Evolutionary conservation across 2,888 invertebrate species (phyloP).

Genomic region (Pocota personata): DNA sequence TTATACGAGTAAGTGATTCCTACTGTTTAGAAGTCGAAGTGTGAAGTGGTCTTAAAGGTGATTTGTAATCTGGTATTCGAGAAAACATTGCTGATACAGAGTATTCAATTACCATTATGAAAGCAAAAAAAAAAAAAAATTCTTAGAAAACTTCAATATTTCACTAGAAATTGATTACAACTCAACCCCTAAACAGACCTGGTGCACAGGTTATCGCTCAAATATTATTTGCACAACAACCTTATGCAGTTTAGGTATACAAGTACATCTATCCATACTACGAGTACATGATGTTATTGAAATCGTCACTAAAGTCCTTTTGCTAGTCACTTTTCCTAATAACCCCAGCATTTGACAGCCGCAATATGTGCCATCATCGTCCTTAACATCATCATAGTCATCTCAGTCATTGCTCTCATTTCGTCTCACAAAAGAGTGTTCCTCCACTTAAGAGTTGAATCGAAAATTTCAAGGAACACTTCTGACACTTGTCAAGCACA

Average conservation of each 20-base stretch:
- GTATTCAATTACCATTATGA: too few relatives aligned
- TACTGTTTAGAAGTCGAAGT: too few relatives aligned
- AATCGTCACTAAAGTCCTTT: not conserved
- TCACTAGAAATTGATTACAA: too few relatives aligned
- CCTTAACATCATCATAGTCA: not conserved
- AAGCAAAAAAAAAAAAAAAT: too few relatives aligned
- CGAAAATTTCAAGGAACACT: conserved; percentile 35
- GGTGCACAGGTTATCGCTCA: not conserved
- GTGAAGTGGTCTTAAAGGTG: too few relatives aligned
- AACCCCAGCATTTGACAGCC: not conserved
- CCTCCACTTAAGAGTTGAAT: conserved; percentile 9
- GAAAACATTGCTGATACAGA: too few relatives aligned
- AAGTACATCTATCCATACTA: not conserved
- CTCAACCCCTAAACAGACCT: not conserved
- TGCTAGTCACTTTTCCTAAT: not conserved
- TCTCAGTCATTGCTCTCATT: conserved; percentile 3
- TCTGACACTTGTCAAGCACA: conserved; percentile 28
- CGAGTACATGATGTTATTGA: not conserved
- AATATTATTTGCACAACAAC: not conserved
- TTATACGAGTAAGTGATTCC: too few relatives aligned
- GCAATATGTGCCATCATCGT: not conserved
- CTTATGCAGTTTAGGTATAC: not conserved
- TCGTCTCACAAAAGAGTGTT: conserved; percentile 7
- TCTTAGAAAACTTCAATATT: too few relatives aligned
- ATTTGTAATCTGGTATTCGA: too few relatives aligned